phyloP scores from a whole-genome alignment of 2,888 invertebrate genomes.

The Cephus sareptanus region DNA sequence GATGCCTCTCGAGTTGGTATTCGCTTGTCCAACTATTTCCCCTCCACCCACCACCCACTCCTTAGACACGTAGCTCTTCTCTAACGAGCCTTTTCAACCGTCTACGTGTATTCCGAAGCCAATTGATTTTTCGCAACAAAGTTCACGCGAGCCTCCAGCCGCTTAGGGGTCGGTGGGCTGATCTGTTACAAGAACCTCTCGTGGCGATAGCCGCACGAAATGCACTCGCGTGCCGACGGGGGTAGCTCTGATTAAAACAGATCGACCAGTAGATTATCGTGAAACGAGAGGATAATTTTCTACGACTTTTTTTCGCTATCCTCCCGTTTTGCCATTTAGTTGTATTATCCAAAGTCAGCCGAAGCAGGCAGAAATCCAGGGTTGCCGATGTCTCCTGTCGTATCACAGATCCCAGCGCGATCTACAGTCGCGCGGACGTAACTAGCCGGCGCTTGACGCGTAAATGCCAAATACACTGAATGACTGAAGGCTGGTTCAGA shows the following conservation, averaged over 20 bases:
- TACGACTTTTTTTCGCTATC: background rate
- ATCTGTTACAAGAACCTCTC: background rate
- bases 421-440: background rate
- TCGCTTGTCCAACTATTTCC: background rate
- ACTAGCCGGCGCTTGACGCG: background rate
- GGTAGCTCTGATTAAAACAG: background rate
- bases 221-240: background rate
- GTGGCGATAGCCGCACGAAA: background rate
- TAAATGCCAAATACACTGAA: background rate
- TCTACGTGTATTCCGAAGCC: background rate
- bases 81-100: background rate
- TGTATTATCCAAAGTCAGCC: slow-evolving; percentile 17
- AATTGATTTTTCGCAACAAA: background rate
- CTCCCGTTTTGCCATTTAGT: background rate
- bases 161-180: background rate
- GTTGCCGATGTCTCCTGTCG: background rate
- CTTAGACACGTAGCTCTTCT: background rate
- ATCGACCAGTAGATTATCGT: background rate
- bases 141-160: background rate
- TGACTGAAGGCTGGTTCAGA: background rate
- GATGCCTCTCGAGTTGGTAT: background rate
- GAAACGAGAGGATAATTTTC: background rate
- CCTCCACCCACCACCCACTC: background rate
- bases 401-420: background rate
- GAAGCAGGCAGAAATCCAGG: slow-evolving; percentile 15